Percentiles rank a stretch among this genome's conserved stretches.
These are phyloP conservation scores for Centropus bengalensis DNA, from an alignment of 2,113 vertebrate genomes.

Conservation along the genomic window DNA sequence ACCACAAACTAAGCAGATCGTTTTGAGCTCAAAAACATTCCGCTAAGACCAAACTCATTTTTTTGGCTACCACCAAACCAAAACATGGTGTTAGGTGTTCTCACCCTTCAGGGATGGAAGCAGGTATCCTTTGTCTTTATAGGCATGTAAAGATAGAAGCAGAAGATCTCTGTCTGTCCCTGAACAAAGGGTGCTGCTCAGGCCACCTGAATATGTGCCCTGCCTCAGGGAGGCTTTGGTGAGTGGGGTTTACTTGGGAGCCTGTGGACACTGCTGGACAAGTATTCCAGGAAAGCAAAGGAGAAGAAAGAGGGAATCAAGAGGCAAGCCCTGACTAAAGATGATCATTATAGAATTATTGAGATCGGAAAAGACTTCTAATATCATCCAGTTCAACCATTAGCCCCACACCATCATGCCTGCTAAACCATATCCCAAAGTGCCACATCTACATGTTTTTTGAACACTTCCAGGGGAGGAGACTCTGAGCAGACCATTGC, in stretches of 20 bases:
- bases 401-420: no score
- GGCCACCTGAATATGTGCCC: background rate
- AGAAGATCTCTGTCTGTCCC: background rate
- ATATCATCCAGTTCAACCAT: no score
- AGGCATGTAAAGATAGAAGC: background rate
- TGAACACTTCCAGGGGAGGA: no score
- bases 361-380: no score
- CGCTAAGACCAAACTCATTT: background rate
- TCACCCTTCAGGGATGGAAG: background rate
- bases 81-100: background rate
- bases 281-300: background rate
- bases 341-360: no score
- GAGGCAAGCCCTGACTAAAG: background rate
- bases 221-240: no score
- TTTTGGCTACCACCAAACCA: background rate
- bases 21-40: background rate
- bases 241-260: accelerated
- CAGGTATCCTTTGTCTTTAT: background rate
- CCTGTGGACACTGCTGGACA: background rate
- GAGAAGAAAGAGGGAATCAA: background rate
- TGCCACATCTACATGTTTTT: no score
- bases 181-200: no score
- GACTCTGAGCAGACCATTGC: no score
- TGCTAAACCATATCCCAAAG: no score
- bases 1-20: background rate